These are phyloP conservation scores for Tamandua tetradactyla DNA, from an alignment of 2,797 vertebrate species.

Conservation along the genomic window DNA sequence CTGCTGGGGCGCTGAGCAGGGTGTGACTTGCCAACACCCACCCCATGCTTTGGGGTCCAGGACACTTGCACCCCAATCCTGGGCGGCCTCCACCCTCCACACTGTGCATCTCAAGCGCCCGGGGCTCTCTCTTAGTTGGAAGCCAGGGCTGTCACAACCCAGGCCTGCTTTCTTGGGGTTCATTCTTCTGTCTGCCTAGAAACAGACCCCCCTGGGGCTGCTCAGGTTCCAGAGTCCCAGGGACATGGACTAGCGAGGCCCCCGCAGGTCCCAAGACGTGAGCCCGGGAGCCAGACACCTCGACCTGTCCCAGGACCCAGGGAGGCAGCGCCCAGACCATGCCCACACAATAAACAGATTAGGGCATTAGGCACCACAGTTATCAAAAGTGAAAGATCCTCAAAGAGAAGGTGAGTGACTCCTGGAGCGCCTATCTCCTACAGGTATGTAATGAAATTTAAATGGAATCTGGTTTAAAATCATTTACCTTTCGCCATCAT, in stretches of 20 bases:
- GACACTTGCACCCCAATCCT: no score
- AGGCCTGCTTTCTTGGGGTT: not conserved
- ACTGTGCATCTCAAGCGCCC: not conserved
- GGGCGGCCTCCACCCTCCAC: no score
- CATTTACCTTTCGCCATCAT: constrained; percentile 88
- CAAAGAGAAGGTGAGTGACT: constrained; percentile 72
- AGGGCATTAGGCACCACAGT: constrained; percentile 78
- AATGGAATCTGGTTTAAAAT: constrained; percentile 91
- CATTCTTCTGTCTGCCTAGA: no score
- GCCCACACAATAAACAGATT: constrained; percentile 80
- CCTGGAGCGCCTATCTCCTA: constrained; percentile 74
- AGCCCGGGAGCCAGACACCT: constrained; percentile 65
- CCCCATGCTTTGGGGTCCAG: fast-evolving
- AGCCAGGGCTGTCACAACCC: fast-evolving
- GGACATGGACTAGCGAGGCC: no score
- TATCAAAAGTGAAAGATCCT: constrained; percentile 84
- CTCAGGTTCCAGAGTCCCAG: no score
- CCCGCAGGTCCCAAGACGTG: constrained; percentile 38
- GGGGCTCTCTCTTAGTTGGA: no score
- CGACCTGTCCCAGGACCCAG: no score
- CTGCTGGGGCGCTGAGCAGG: not conserved
- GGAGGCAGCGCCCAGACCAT: no score
- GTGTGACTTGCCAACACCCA: fast-evolving
- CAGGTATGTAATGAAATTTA: constrained; percentile 88
- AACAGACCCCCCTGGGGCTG: fast-evolving